phyloP scores from a whole-genome alignment of 1,140 invertebrate genomes.

The Cherax quadricarinatus region DNA sequence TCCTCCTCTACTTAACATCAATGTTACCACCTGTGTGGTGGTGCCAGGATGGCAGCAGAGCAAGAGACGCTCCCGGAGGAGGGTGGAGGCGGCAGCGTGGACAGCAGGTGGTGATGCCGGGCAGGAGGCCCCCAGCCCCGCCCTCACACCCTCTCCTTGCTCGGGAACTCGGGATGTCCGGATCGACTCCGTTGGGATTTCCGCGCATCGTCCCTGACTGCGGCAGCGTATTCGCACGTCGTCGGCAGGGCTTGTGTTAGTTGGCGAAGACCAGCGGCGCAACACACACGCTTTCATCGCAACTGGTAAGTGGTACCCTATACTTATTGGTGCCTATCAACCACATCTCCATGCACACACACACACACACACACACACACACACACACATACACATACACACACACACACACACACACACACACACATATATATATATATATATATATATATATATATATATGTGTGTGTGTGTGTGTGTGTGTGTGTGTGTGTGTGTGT shows the following conservation, averaged over 20 bases:
- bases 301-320: constrained; percentile 19
- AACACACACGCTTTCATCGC: constrained; percentile 32
- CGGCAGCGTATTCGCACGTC: constrained; percentile 63
- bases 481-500: no score
- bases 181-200: constrained; percentile 65
- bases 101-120: not conserved
- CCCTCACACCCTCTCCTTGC: constrained; percentile 43
- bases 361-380: not conserved
- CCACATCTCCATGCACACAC: not conserved
- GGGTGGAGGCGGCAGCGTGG: not conserved
- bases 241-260: constrained; percentile 37
- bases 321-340: not conserved
- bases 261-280: constrained; percentile 43
- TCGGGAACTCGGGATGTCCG: constrained; percentile 63
- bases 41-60: not conserved
- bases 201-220: constrained; percentile 61
- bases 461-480: no score
- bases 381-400: no score
- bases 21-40: not conserved
- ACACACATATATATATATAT: constrained; percentile 2
- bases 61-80: not conserved
- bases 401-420: constrained; percentile 33
- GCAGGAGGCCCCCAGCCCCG: constrained; percentile 12
- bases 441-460: no score
- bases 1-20: not conserved